Evolutionary conservation across 2,888 invertebrate genomes (phyloP), one percentile per base, ranked within the genome.

Genomic region (Hirtodrosophila histrioides): DNA sequence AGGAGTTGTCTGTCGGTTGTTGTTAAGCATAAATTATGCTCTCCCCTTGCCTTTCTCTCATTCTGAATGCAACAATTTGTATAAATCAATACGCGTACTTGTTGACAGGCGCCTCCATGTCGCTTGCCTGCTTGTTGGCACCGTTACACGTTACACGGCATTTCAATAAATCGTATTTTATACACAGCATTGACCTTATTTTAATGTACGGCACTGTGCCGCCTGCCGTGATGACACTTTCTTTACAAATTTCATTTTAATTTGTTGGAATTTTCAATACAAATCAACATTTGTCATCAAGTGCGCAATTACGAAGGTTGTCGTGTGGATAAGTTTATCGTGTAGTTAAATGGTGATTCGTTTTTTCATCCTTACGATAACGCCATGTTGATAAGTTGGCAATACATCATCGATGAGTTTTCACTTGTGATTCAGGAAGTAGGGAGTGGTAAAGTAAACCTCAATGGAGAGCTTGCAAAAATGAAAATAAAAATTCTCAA

Each of bases 71-170:
- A 74, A 77, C 75, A 66, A 77, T 83, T 83, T 72, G 66, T 80
- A 75, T 83, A 80, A 80, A 80, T 80, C 79, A 80, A 80, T 80
- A 77, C 39, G 43, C 56, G 72, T 80, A 69, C 72, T 79, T 64
- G 80, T 62, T 75, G 80, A 80, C 84, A 78, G 80, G 76, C 72
- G 71, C 71, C 65, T 54, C 39, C 41, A 27, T 43, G 48, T 37
- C 48, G 46, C 23, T 33, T 17, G 17, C 17, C 17, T 17, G 17
- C 17, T 2, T 17, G 17, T 17, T 44, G 57, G 50, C 54, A 67
- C 72, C 67, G 54, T 62, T 71, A 58, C 46, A 50, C 67, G 54
- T 62, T 71, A 58, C 46, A 50, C 45, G 35, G 41, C 46, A 55
- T 55, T 65, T 27, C 46, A 66, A 71, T 70, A 50, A 70, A 71